Evolutionary conservation across 2,797 vertebrate genomes (phyloP).

Genomic region (Sebastes steindachneri): DNA sequence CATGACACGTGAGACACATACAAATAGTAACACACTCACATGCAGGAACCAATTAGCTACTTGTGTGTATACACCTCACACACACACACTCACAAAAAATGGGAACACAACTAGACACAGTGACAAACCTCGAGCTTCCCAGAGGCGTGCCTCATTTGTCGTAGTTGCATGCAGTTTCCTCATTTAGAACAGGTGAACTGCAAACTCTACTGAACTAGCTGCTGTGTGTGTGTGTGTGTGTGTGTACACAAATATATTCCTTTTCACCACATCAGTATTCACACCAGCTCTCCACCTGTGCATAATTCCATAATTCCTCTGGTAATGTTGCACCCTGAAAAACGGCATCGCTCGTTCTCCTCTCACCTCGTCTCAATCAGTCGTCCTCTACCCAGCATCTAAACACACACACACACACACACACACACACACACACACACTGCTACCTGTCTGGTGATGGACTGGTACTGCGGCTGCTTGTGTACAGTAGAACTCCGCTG

Average conservation of each 20-base stretch:
- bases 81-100: neutral
- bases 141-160: constrained; percentile 59
- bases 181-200: constrained; percentile 68
- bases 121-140: constrained; percentile 51
- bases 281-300: constrained; percentile 63
- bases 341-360: constrained; percentile 59
- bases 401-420: neutral
- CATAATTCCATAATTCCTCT: constrained; percentile 73
- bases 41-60: constrained; percentile 24
- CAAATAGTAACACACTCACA: constrained; percentile 24
- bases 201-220: constrained; percentile 37
- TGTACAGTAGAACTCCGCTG: constrained; percentile 46
- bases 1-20: constrained; percentile 26
- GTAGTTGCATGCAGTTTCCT: constrained; percentile 59
- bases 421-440: neutral
- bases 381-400: constrained; percentile 23
- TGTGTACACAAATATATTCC: constrained; percentile 66
- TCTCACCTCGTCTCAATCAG: constrained; percentile 56
- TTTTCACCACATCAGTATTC: constrained; percentile 69
- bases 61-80: constrained; percentile 2
- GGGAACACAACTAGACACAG: constrained; percentile 16
- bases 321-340: constrained; percentile 72
- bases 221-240: constrained; percentile 30
- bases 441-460: constrained; percentile 19
- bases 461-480: constrained; percentile 27